A percentile compares a stretch with the other conserved stretches of the same genome.
Conservation (phyloP, 2,113 vertebrate species). For the Pogonocichla stellata region DNA sequence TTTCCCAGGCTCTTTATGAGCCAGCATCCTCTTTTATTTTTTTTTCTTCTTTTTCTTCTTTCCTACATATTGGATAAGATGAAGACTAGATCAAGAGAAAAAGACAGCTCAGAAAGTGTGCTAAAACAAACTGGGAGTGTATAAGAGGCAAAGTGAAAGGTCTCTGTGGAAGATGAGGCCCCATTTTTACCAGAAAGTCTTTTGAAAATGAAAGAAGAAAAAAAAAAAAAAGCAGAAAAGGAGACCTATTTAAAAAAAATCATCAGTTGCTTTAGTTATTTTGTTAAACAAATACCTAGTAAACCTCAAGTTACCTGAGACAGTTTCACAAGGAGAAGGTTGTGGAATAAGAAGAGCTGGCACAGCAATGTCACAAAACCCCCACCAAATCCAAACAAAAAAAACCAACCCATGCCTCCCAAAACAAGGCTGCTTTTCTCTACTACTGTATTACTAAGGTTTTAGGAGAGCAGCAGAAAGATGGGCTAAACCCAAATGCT, state of each 20-base stretch:
- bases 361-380: neutral
- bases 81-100: neutral
- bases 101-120: neutral
- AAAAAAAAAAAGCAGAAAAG: neutral
- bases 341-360: neutral
- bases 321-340: neutral
- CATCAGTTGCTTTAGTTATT: neutral
- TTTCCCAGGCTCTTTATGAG: neutral
- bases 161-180: neutral
- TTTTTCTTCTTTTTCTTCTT: rapidly evolving
- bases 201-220: neutral
- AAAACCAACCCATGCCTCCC: rapidly evolving
- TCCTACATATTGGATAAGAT: neutral
- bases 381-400: neutral
- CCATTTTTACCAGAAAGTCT: neutral
- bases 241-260: neutral
- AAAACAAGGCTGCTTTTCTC: neutral
- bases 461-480: neutral
- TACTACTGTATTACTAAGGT: neutral
- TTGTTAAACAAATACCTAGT: neutral
- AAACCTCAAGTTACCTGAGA: neutral
- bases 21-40: neutral
- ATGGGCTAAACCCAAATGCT: neutral
- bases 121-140: neutral
- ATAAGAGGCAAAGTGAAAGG: neutral